A percentile compares a stretch with the other conserved stretches of the same genome.
These are phyloP conservation scores for Montipora efflorescens DNA, from an alignment of 64 coral and sea anemone genomes.

Conservation along the genomic window DNA sequence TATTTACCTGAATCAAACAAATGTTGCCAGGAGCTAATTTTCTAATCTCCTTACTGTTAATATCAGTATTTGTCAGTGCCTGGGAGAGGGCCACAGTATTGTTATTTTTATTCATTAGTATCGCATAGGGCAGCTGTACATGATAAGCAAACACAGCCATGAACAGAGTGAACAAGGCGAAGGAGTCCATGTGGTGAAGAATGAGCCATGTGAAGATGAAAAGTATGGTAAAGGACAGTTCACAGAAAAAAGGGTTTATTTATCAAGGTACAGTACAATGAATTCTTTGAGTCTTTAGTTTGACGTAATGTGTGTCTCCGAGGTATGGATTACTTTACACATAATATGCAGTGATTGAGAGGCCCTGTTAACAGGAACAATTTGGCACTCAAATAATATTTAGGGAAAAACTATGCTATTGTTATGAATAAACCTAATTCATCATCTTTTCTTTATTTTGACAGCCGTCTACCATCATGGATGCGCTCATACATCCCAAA, in stretches of 20 bases:
- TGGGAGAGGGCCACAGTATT: no score
- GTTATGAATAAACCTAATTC: no score
- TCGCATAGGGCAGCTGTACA: constrained; percentile 95
- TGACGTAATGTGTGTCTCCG: no score
- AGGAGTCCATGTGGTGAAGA: constrained; percentile 95
- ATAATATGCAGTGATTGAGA: no score
- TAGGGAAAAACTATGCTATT: no score
- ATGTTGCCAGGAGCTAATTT: no score
- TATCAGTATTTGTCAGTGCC: background rate
- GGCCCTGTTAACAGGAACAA: no score
- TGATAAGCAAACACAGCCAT: constrained; percentile 98
- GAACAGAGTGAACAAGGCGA: constrained; percentile 96
- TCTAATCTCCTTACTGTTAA: background rate
- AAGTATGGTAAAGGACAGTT: constrained; percentile 85
- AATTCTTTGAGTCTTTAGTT: background rate
- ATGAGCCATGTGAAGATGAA: constrained; percentile 91
- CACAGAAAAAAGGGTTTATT: constrained; percentile 97
- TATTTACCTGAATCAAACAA: no score
- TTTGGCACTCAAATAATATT: no score
- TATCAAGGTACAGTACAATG: constrained; percentile 77
- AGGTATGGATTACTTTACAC: no score
- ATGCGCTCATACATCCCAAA: constrained; percentile 93
- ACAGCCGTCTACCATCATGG: constrained; percentile 90
- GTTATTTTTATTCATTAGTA: constrained; percentile 66
- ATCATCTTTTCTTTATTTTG: constrained; percentile 9